Percentiles rank a stretch among this genome's conserved stretches.
phyloP scores from a whole-genome alignment of 2,797 vertebrate species.

The Peromyscus eremicus region DNA sequence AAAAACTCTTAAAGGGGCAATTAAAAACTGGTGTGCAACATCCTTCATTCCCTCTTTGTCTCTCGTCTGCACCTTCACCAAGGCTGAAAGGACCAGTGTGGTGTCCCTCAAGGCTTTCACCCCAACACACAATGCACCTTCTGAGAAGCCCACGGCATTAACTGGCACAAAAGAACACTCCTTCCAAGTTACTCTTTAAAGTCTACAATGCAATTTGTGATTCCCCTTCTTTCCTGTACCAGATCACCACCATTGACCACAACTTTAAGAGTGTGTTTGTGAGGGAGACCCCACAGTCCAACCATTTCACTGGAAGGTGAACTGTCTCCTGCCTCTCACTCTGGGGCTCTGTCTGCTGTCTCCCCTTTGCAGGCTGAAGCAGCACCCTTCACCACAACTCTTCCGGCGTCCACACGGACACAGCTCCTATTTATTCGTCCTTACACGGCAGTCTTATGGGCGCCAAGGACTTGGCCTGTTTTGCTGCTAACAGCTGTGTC shows the following conservation, averaged over 20 bases:
- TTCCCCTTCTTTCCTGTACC: neutral
- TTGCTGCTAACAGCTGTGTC: neutral
- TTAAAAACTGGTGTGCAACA: neutral
- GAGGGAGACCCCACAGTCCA: neutral
- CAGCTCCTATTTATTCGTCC: neutral
- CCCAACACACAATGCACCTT: neutral
- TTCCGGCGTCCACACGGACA: neutral
- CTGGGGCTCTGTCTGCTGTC: neutral
- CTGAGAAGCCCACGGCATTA: neutral
- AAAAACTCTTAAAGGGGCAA: neutral
- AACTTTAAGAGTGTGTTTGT: neutral
- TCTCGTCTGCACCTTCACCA: neutral
- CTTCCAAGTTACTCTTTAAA: constrained; percentile 44
- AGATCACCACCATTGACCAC: neutral
- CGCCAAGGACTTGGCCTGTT: neutral
- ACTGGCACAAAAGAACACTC: neutral
- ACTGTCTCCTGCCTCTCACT: neutral
- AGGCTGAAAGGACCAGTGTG: neutral
- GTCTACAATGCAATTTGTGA: constrained; percentile 49
- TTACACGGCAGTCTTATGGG: neutral
- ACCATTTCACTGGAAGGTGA: fast-evolving
- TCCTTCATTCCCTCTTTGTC: neutral
- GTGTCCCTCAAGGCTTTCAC: neutral
- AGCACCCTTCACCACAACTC: neutral
- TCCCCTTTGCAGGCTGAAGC: too few relatives aligned